These are phyloP conservation scores for Pelodiscus sinensis DNA, from an alignment of 2,113 vertebrate species.

Conservation along the genomic window DNA sequence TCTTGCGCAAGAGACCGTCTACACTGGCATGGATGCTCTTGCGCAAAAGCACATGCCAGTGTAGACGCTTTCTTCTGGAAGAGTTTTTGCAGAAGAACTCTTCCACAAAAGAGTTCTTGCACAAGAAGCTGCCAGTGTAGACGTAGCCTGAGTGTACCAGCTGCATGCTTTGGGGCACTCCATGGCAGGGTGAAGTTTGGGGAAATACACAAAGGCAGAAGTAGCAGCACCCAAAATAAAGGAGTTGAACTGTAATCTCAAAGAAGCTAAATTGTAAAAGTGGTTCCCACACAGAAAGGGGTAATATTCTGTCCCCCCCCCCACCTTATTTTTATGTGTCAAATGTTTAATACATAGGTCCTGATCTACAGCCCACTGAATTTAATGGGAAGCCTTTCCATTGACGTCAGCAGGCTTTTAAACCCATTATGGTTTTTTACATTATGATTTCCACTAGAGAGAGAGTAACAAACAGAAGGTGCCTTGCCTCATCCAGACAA, in stretches of 20 bases:
- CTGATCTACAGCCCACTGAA: neutral
- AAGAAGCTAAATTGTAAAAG: neutral
- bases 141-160: neutral
- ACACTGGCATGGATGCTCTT: no score
- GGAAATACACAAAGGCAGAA: neutral
- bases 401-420: neutral
- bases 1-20: no score
- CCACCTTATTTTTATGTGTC: neutral
- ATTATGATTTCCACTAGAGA: neutral
- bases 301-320: neutral
- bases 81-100: no score
- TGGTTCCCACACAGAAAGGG: neutral
- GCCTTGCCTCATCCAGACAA: neutral
- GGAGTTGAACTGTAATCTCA: neutral
- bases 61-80: no score
- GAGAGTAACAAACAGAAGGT: accelerated
- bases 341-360: neutral
- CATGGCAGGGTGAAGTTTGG: neutral
- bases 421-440: neutral
- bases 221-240: neutral
- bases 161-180: no score
- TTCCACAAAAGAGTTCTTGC: no score
- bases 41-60: no score
- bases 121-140: no score
- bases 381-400: neutral